phyloP scores from a whole-genome alignment of 2,113 vertebrate genomes.

The Cyanoramphus novaezelandiae region DNA sequence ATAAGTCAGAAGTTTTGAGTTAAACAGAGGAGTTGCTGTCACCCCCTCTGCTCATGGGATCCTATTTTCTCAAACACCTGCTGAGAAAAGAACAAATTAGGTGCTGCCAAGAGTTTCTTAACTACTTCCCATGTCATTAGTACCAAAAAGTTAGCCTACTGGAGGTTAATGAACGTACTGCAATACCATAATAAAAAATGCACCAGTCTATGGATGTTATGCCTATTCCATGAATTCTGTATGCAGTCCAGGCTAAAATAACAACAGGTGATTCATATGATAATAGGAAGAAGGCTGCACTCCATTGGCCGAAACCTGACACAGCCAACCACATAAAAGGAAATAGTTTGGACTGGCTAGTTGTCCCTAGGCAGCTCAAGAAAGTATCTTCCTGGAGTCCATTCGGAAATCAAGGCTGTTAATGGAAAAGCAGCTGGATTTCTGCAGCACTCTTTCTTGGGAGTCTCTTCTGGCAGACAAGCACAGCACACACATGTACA shows the following conservation, averaged over 20 bases:
- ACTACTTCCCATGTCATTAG: conserved; percentile 52
- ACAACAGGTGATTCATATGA: conserved; percentile 21
- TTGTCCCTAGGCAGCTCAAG: conserved; percentile 33
- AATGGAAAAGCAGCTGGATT: conserved; percentile 64
- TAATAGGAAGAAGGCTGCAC: not conserved
- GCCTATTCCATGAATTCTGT: not conserved
- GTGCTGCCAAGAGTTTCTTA: conserved; percentile 52
- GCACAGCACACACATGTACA: not conserved
- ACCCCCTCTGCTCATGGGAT: not conserved
- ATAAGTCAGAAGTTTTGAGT: conserved; percentile 40
- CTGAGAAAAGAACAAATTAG: conserved; percentile 55
- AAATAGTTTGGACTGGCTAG: conserved; percentile 29
- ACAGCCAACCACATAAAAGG: conserved; percentile 18
- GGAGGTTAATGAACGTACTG: conserved; percentile 47
- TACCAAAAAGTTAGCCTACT: conserved; percentile 53
- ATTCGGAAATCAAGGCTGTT: conserved; percentile 30
- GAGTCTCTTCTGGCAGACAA: not conserved
- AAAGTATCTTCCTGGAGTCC: conserved; percentile 47
- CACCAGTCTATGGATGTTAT: not conserved
- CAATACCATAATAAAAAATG: conserved; percentile 3
- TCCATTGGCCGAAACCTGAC: not conserved
- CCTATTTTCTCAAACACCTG: conserved; percentile 53
- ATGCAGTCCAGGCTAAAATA: not conserved
- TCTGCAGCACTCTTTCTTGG: conserved; percentile 35
- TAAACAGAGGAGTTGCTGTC: conserved; percentile 21